Evolutionary conservation across 2,113 vertebrate genomes (phyloP).

Genomic region (Podarcis raffonei): DNA sequence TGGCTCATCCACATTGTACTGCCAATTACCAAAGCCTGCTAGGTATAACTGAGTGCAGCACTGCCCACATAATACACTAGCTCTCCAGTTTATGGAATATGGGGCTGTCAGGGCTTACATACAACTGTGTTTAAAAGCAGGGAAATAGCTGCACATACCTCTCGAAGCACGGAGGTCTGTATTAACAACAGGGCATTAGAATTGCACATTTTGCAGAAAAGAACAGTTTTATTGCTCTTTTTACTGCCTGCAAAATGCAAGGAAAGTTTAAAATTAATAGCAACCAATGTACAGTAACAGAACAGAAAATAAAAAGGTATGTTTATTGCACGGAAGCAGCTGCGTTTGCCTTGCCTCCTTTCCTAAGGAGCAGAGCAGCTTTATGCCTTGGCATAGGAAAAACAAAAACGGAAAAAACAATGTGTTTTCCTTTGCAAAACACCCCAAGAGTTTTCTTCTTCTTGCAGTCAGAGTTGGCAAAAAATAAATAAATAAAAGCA

Average conservation of each 20-base stretch:
- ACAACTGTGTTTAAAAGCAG: conserved; percentile 10
- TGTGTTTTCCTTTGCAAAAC: background rate
- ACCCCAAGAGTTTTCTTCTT: background rate
- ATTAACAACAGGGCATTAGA: conserved; percentile 51
- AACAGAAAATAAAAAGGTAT: conserved; percentile 51
- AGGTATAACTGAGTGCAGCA: background rate
- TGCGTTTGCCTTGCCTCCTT: conserved; percentile 23
- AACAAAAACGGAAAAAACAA: background rate
- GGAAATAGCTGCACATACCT: conserved; percentile 27
- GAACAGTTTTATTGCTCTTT: conserved; percentile 56
- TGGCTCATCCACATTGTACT: background rate
- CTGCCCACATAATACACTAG: background rate
- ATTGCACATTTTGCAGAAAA: conserved; percentile 48
- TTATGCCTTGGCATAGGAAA: conserved; percentile 8
- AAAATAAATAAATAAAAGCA: accelerated
- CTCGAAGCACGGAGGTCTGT: conserved; percentile 33
- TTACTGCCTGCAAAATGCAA: conserved; percentile 57
- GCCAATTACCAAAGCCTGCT: conserved; percentile 12
- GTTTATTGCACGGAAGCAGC: conserved; percentile 28
- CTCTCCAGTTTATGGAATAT: background rate
- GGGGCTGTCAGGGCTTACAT: background rate
- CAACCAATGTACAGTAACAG: conserved; percentile 34
- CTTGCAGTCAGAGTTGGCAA: background rate
- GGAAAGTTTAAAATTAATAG: conserved; percentile 62
- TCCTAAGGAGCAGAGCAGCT: conserved; percentile 15